Base-by-base conservation (phyloP, 2,113 vertebrate species). In the Oceanites oceanicus region DNA sequence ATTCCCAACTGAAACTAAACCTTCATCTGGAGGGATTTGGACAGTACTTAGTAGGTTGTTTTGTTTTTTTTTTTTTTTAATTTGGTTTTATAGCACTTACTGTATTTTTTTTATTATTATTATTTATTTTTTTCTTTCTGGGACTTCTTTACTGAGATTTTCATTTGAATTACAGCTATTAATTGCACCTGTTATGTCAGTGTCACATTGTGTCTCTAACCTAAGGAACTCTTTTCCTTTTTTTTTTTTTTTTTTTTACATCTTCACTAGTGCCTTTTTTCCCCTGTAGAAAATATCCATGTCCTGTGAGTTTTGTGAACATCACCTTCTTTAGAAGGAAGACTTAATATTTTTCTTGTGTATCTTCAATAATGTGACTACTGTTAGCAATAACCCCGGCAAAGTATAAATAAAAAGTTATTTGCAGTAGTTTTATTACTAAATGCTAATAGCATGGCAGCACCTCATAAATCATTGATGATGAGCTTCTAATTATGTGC, bases 401-500 rank as follows among this genome's bases (percentile, higher is more conserved):
- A 61, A 85, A 87, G 17, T 91, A 71, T 45, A 93, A 80, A 88
- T 86, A 53, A 89, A 81, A 87, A 38, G 11, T 47, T 78, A 63
- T 81, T 81, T 94, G 55, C 36, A 44, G 26, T 89, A 78, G 70
- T 88, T 90, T 94, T 88, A 82, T 93, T 96, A 86, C 81, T 86
- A 95, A 80, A 96, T 90, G 87, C 38, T 91, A 94, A 89, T 88
- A 90, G 53, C 44, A 44, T 53, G 52, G 62, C 42, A 90, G 67
- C 66, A 94, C 66, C 74, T 96, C 87, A 86, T 93, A 93, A 95
- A 96, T 96, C 74, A 70, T 86, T 88, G 88, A 92, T 86, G 77
- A 96, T 90, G 84, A 96, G 45, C 77, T 86, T 74, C 81, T 96
- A 95, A 96, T 94, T 97, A 92, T 76, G 78, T 95, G 77, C 50